Evolutionary conservation across 2,113 vertebrate genomes (phyloP).

Genomic region (Poecile atricapillus): DNA sequence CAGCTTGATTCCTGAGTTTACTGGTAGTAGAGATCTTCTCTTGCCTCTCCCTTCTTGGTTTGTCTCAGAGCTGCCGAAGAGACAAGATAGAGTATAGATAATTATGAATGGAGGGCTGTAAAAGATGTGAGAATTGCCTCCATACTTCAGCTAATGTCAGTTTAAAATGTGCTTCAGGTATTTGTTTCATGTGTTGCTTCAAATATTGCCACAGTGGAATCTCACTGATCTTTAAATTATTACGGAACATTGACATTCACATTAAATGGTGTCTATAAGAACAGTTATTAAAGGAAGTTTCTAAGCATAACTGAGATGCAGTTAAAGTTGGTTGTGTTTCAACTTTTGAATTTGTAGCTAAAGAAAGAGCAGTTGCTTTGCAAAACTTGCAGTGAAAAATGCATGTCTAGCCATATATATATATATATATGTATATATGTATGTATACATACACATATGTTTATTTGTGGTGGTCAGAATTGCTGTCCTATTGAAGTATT

Average conservation of each 20-base stretch:
- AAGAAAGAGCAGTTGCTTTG: background rate
- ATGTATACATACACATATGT: rapidly evolving
- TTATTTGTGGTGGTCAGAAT: background rate
- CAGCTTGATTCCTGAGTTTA: background rate
- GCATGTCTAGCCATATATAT: background rate
- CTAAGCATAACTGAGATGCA: background rate
- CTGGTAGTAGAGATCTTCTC: background rate
- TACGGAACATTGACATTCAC: background rate
- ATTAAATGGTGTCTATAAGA: background rate
- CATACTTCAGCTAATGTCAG: background rate
- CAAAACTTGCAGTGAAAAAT: background rate
- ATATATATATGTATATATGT: no score
- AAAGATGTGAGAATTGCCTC: background rate
- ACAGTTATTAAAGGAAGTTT: background rate
- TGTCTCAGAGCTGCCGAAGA: background rate
- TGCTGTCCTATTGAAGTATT: slow-evolving; percentile 11
- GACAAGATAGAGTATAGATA: background rate
- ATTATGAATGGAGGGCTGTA: background rate
- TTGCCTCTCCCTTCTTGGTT: background rate
- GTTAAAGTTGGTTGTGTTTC: background rate
- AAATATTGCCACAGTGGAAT: background rate
- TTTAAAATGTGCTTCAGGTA: background rate
- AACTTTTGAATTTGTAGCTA: background rate
- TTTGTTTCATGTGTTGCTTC: background rate
- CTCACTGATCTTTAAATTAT: background rate